Percentiles rank a stretch among this genome's conserved stretches.
Evolutionary conservation across 2,797 vertebrate genomes (phyloP).

Genomic region (Centropyge bicolor): DNA sequence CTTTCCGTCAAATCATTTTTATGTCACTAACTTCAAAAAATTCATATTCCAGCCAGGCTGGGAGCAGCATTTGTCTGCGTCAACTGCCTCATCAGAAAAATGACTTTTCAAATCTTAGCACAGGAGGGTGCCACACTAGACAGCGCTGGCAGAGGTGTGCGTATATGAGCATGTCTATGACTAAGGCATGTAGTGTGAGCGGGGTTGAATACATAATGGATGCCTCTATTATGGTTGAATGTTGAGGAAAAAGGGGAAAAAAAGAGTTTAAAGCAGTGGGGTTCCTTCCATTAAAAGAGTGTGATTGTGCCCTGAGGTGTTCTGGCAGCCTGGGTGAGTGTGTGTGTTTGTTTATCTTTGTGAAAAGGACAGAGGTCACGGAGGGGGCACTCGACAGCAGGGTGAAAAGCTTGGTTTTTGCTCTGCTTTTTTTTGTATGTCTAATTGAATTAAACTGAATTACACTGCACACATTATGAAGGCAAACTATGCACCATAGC

Average conservation of each 20-base stretch:
- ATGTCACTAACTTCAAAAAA: slow-evolving; percentile 23
- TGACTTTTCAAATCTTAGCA: slow-evolving; percentile 21
- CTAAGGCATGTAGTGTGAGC: slow-evolving; percentile 6
- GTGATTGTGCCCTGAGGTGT: slow-evolving; percentile 33
- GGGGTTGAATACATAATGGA: slow-evolving; percentile 15
- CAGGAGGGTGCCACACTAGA: too few species aligned
- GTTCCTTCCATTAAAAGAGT: slow-evolving; percentile 31
- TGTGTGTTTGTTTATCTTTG: slow-evolving; percentile 21
- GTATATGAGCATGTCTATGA: slow-evolving; percentile 11
- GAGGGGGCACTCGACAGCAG: slow-evolving; percentile 17
- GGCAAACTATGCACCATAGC: background rate
- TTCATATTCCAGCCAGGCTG: slow-evolving; percentile 5
- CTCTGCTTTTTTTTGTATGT: background rate
- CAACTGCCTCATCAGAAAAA: slow-evolving; percentile 27
- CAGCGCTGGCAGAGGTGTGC: too few species aligned
- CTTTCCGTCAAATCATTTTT: slow-evolving; percentile 32
- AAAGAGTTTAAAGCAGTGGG: background rate
- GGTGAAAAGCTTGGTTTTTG: background rate
- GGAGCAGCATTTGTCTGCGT: slow-evolving; percentile 24
- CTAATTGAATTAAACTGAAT: slow-evolving; percentile 5
- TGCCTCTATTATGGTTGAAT: slow-evolving; percentile 14
- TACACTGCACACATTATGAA: background rate
- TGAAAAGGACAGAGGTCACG: slow-evolving; percentile 35
- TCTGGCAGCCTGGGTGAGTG: background rate
- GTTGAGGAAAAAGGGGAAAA: background rate